Conservation (phyloP, 2,113 vertebrate genomes). For the Callopanchax toddi region DNA sequence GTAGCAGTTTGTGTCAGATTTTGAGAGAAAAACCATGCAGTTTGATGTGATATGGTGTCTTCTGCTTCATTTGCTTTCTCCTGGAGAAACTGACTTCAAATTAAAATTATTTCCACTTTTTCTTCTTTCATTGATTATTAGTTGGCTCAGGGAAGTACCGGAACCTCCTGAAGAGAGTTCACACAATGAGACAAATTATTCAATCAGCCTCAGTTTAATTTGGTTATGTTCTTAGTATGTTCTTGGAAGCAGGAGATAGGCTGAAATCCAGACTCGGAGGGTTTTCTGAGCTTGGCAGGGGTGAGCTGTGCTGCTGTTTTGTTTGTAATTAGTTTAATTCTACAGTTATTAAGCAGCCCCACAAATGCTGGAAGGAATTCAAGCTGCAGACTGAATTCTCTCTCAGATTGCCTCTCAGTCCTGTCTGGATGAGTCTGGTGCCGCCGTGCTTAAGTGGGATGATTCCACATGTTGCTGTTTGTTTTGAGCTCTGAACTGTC, state of each 20-base stretch:
- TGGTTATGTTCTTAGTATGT: slow-evolving; percentile 33
- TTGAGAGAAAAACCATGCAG: too few species aligned
- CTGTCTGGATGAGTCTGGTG: slow-evolving; percentile 57
- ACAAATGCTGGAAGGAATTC: slow-evolving; percentile 55
- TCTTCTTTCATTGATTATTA: neutral
- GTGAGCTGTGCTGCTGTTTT: slow-evolving; percentile 34
- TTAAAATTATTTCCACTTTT: neutral
- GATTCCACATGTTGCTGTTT: slow-evolving; percentile 55
- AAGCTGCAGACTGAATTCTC: slow-evolving; percentile 48
- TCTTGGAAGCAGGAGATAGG: slow-evolving; percentile 49
- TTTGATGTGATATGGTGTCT: too few species aligned
- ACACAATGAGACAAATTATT: slow-evolving; percentile 35
- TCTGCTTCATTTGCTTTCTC: slow-evolving; percentile 24
- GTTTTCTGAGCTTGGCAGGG: slow-evolving; percentile 35
- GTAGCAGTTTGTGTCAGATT: too few species aligned
- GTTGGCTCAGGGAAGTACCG: neutral
- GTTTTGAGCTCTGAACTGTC: slow-evolving; percentile 44
- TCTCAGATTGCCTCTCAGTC: slow-evolving; percentile 48
- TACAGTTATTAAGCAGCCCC: slow-evolving; percentile 58
- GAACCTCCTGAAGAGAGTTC: slow-evolving; percentile 2
- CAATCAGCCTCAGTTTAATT: slow-evolving; percentile 33
- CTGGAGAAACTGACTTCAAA: slow-evolving; percentile 20
- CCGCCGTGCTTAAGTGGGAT: slow-evolving; percentile 44
- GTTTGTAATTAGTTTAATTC: slow-evolving; percentile 70
- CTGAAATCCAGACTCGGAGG: slow-evolving; percentile 43